These are phyloP conservation scores for Tinamus major DNA, from an alignment of 2,797 vertebrate species.

Conservation along the genomic window DNA sequence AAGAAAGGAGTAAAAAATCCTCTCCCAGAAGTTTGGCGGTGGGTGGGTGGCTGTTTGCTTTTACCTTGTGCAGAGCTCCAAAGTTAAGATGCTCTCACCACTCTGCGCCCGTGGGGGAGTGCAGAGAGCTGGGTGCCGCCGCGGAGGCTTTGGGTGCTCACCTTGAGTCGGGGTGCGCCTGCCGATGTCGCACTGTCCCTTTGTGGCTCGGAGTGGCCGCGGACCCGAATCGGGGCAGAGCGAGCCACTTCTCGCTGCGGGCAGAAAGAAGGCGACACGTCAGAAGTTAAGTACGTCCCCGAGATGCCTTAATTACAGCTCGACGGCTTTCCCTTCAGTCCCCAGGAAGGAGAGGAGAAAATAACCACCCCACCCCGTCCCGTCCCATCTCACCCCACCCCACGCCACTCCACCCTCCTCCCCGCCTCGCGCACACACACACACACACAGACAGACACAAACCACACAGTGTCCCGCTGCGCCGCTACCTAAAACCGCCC, in stretches of 20 bases:
- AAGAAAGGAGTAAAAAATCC: neutral
- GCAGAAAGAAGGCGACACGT: conserved; percentile 83
- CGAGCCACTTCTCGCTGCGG: conserved; percentile 80
- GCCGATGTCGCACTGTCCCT: conserved; percentile 69
- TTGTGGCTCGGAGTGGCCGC: conserved; percentile 79
- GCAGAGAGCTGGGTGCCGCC: conserved; percentile 56
- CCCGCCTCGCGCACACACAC: too few species aligned
- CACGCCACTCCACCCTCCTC: too few species aligned
- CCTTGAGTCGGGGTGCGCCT: conserved; percentile 70
- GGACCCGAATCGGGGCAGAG: conserved; percentile 77
- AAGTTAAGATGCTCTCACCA: conserved; percentile 56
- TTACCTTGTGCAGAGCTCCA: conserved; percentile 76
- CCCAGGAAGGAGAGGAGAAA: conserved; percentile 68
- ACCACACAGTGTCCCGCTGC: too few species aligned
- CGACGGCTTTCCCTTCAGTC: conserved; percentile 71
- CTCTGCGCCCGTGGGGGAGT: conserved; percentile 42
- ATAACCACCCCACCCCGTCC: neutral
- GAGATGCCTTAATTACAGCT: conserved; percentile 80
- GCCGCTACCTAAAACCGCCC: neutral
- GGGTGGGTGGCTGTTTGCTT: neutral
- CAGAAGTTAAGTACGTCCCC: conserved; percentile 80
- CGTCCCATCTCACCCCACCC: neutral
- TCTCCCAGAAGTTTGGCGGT: neutral
- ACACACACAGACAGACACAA: too few species aligned
- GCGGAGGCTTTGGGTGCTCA: conserved; percentile 68